These are phyloP conservation scores for Acrobasis suavella DNA, from an alignment of 2,888 invertebrate species.

Conservation along the genomic window DNA sequence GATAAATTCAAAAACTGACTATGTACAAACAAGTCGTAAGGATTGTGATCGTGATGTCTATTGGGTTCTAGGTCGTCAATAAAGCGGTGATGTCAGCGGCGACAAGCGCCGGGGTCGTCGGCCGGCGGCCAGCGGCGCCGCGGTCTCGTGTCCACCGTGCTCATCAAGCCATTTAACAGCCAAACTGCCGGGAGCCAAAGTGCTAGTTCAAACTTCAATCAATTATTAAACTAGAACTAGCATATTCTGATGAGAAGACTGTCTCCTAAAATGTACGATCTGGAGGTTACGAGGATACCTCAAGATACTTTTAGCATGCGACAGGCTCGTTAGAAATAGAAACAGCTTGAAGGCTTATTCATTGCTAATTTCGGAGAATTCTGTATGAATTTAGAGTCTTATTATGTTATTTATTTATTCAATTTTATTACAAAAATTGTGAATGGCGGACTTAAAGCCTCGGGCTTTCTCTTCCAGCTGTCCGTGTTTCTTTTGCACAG, in stretches of 20 bases:
- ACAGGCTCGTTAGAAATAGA: too few relatives aligned
- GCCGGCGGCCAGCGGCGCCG: conserved; percentile 8
- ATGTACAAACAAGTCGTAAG: neutral
- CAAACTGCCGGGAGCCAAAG: neutral
- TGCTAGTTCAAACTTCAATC: neutral
- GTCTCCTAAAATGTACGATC: too few relatives aligned
- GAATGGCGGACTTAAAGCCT: too few relatives aligned
- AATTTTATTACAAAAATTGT: too few relatives aligned
- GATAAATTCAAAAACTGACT: neutral
- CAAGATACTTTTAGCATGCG: too few relatives aligned
- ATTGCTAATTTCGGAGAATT: too few relatives aligned
- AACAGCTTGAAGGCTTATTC: too few relatives aligned
- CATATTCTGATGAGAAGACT: neutral
- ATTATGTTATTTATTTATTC: too few relatives aligned
- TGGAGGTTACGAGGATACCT: too few relatives aligned
- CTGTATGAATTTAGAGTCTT: too few relatives aligned
- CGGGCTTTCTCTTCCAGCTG: too few relatives aligned
- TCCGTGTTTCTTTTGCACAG: too few relatives aligned
- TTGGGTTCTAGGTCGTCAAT: conserved; percentile 6
- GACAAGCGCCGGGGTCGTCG: conserved; percentile 13
- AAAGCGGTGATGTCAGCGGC: conserved; percentile 15
- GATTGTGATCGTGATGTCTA: conserved; percentile 11
- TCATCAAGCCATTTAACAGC: conserved; percentile 14
- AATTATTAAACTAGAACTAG: neutral
- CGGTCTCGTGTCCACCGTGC: conserved; percentile 5